A percentile compares a stretch with the other conserved stretches of the same genome.
These are phyloP conservation scores for Sebastes hopkinsi DNA, from an alignment of 2,797 vertebrate species.

Conservation along the genomic window DNA sequence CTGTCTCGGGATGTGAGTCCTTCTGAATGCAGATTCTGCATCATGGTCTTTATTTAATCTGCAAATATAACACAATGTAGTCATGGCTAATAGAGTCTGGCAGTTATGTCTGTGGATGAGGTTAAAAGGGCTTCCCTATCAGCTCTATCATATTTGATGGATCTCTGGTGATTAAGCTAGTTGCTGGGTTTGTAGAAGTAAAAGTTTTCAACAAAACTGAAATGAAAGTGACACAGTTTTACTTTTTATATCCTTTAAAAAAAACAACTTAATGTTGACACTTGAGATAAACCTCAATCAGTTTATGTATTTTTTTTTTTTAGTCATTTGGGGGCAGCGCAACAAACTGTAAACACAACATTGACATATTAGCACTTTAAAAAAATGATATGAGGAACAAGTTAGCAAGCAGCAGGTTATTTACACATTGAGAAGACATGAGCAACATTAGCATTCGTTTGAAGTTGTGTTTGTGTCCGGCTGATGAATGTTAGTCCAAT, in stretches of 20 bases:
- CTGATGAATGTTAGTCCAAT: neutral
- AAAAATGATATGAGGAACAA: neutral
- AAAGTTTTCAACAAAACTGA: constrained; percentile 5
- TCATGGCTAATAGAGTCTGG: constrained; percentile 33
- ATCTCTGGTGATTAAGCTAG: constrained; percentile 18
- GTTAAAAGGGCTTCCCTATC: constrained; percentile 44
- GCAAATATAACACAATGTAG: constrained; percentile 30
- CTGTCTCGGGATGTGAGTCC: constrained; percentile 36
- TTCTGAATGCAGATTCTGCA: constrained; percentile 60
- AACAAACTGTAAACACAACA: neutral
- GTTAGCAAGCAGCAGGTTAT: neutral
- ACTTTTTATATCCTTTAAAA: neutral
- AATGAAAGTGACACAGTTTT: neutral
- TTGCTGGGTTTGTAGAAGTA: constrained; percentile 8
- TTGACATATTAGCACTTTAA: neutral
- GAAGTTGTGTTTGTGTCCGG: neutral
- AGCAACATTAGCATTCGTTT: neutral
- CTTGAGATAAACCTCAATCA: neutral
- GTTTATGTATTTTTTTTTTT: neutral
- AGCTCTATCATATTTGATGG: constrained; percentile 24
- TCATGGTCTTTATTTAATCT: constrained; percentile 33
- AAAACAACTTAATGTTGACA: neutral
- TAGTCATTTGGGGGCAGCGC: neutral
- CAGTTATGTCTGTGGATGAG: constrained; percentile 29
- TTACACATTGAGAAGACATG: neutral